Evolutionary conservation across 2,888 invertebrate species (phyloP).

Genomic region (Trichogramma dendrolimi): DNA sequence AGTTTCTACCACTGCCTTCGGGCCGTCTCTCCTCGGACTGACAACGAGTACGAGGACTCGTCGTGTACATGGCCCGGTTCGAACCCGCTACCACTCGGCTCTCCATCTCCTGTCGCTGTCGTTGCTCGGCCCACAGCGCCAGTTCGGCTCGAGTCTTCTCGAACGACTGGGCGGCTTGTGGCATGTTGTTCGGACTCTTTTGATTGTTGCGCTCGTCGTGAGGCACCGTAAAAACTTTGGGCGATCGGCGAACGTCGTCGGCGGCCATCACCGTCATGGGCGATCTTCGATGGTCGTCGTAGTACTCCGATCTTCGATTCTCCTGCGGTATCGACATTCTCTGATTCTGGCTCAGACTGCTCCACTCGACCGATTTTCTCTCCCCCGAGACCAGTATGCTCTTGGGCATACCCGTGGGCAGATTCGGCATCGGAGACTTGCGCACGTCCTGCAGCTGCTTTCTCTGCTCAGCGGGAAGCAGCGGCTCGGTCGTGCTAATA

Average conservation of each 20-base stretch:
- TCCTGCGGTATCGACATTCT: constrained; percentile 42
- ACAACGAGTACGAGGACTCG: constrained; percentile 45
- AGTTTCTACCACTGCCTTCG: constrained; percentile 11
- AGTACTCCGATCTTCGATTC: constrained; percentile 47
- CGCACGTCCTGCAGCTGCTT: constrained; percentile 40
- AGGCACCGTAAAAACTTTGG: constrained; percentile 48
- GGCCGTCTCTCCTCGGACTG: constrained; percentile 46
- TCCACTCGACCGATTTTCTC: constrained; percentile 45
- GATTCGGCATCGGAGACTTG: constrained; percentile 44
- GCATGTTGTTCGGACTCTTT: constrained; percentile 45
- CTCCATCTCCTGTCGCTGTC: constrained; percentile 48
- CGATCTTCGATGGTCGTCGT: constrained; percentile 48
- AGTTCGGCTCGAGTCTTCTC: constrained; percentile 49
- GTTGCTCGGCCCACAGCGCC: constrained; percentile 49
- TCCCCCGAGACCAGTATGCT: constrained; percentile 33
- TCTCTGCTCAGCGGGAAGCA: constrained; percentile 42
- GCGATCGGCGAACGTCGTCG: constrained; percentile 47
- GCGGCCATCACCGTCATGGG: constrained; percentile 46
- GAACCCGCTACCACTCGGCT: constrained; percentile 35
- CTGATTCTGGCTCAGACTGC: constrained; percentile 47
- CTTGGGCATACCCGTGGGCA: constrained; percentile 25
- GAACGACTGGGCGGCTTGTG: constrained; percentile 41
- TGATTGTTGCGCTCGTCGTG: constrained; percentile 46
- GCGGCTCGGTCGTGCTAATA: constrained; percentile 38
- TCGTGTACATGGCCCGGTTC: constrained; percentile 39